Evolutionary conservation across 2,113 vertebrate genomes (phyloP).

Genomic region (Stigmatopora nigra): DNA sequence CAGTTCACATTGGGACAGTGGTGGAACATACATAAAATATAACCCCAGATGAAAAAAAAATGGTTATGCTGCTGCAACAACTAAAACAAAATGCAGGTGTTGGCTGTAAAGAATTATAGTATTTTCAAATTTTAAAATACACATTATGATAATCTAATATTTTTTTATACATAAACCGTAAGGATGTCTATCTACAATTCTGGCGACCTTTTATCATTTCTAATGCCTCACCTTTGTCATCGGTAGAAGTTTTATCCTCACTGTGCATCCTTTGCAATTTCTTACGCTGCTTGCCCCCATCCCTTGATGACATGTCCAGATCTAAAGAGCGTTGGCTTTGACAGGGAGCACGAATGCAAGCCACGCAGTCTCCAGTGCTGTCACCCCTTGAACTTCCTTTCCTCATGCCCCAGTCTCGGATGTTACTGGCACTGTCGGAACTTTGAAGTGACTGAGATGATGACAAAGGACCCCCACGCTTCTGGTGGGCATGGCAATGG

Average conservation of each 20-base stretch:
- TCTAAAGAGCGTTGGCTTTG: constrained; percentile 80
- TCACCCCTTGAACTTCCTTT: constrained; percentile 77
- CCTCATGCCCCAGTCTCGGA: constrained; percentile 68
- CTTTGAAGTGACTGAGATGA: constrained; percentile 72
- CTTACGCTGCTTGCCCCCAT: constrained; percentile 73
- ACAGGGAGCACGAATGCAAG: constrained; percentile 70
- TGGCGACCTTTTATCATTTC: neutral
- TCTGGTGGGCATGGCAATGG: constrained; percentile 54
- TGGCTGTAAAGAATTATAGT: neutral
- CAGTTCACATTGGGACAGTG: too few relatives aligned
- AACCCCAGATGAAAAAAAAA: neutral
- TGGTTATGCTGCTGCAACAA: neutral
- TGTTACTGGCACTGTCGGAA: constrained; percentile 69
- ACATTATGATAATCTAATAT: too few relatives aligned
- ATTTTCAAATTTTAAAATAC: neutral
- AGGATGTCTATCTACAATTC: too few relatives aligned
- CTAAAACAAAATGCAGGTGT: neutral
- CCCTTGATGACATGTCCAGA: constrained; percentile 72
- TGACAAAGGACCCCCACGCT: constrained; percentile 27
- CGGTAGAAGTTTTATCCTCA: constrained; percentile 78
- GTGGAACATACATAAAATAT: neutral
- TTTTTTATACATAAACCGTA: too few relatives aligned
- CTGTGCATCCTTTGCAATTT: constrained; percentile 93
- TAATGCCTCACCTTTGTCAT: constrained; percentile 61
- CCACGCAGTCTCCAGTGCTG: constrained; percentile 77